Evolutionary conservation across 2,113 vertebrate genomes (phyloP).

Genomic region (Cyanoliseus patagonus): DNA sequence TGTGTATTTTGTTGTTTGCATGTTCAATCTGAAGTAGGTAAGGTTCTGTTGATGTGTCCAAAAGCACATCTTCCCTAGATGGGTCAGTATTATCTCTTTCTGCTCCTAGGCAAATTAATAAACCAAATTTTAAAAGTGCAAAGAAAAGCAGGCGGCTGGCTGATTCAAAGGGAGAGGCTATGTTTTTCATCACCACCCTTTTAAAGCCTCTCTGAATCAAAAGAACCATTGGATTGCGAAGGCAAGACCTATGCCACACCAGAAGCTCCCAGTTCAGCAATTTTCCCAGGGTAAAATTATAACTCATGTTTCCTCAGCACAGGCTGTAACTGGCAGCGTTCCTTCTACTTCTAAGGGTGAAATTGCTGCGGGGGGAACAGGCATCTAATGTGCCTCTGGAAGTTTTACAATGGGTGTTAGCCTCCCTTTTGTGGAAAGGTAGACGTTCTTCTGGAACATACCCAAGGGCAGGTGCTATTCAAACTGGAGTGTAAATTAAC

Average conservation of each 20-base stretch:
- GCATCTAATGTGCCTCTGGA: constrained; percentile 68
- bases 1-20: background rate
- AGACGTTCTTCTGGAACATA: constrained; percentile 61
- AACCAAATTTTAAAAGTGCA: constrained; percentile 46
- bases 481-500: constrained; percentile 53
- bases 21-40: background rate
- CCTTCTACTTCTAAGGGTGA: constrained; percentile 60
- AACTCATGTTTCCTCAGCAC: constrained; percentile 69
- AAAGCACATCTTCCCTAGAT: background rate
- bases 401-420: constrained; percentile 72
- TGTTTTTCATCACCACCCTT: constrained; percentile 69
- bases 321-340: constrained; percentile 71
- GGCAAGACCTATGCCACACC: constrained; percentile 67
- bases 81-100: constrained; percentile 40
- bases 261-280: constrained; percentile 72
- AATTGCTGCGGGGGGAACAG: constrained; percentile 60
- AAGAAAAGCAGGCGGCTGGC: constrained; percentile 53
- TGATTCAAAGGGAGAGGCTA: constrained; percentile 68
- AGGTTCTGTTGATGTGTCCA: background rate
- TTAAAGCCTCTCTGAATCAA: constrained; percentile 67
- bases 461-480: constrained; percentile 63
- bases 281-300: constrained; percentile 75
- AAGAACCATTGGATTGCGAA: constrained; percentile 69
- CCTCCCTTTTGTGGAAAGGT: constrained; percentile 64
- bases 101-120: constrained; percentile 54